Base-by-base conservation (phyloP, 2,888 invertebrate genomes). In the Drosophila neonasuta region DNA sequence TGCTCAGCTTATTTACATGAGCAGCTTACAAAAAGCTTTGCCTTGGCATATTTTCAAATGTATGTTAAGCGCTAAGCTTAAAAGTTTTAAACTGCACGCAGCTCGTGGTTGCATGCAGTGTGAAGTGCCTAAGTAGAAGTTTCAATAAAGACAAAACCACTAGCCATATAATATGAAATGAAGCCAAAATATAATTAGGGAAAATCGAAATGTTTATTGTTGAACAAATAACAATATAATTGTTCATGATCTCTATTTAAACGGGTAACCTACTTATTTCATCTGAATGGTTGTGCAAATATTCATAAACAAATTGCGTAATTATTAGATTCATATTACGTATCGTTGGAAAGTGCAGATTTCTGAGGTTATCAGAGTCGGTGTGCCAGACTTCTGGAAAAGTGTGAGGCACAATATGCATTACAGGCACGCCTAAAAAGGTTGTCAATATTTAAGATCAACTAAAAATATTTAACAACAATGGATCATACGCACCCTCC, bases 301-400 rank as follows among this genome's bases (percentile, higher is more conserved):
- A 84, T 1, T 70, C 54, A 11, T 52, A 41, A 9, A 78, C 61
- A 52, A 81, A 70, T n/a, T 0, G 10, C 0, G 68, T 34, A 0
- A 83, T 2, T 32, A 83, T 70, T 41, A 45, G 13, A 0, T 60
- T 70, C 62, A 80, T 68, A 61, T 80, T 83, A 0, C 46, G 46
- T 30, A 80, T 60, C 1, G 84, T 68, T 0, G 84, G 80, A 46
- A 63, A 78, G 20, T 80, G 68, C 11, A 80, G 46, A 20, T 71
- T 65, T 1, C 44, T 10, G 0, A 50, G 92, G 90, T 97, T 95
- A 90, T 99, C 99, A 0, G 89, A 90, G 1, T 93, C 89, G 6
- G 94, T 95, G 91, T 99, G 99, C 99, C 99, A 99, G 3, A 95
- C 95, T 0, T 88, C 72, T 0, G 99, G 99, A 91, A 98, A 99